These are phyloP conservation scores for Galeopsomyia nigrocyanea DNA, from an alignment of 2,888 invertebrate species.

Conservation along the genomic window DNA sequence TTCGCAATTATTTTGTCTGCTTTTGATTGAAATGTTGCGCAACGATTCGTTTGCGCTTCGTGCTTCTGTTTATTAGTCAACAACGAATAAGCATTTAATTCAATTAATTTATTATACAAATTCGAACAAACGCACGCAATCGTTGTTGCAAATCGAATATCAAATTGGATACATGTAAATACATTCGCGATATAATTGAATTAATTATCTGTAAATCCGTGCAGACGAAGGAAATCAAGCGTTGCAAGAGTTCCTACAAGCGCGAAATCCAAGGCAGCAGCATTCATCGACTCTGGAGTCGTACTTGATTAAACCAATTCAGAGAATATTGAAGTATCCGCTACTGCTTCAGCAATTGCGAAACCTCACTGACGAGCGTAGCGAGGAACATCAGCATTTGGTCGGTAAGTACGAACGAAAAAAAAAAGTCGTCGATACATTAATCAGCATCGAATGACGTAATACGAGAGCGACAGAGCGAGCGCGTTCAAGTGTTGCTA, in stretches of 20 bases:
- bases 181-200: neutral
- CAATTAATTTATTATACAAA: too few species aligned
- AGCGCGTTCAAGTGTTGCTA: neutral
- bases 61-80: neutral
- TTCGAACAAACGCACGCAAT: too few species aligned
- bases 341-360: constrained; percentile 93
- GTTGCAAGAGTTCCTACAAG: constrained; percentile 93
- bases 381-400: constrained; percentile 95
- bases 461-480: neutral
- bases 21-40: too few species aligned
- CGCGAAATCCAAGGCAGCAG: constrained; percentile 96
- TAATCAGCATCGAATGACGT: neutral
- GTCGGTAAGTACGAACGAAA: constrained; percentile 75
- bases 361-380: constrained; percentile 91
- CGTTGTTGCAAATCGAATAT: too few species aligned
- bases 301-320: constrained; percentile 98
- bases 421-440: too few species aligned
- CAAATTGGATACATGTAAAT: too few species aligned
- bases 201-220: neutral
- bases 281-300: constrained; percentile 97
- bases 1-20: neutral
- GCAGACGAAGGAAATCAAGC: constrained; percentile 96
- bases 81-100: constrained; percentile 1
- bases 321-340: constrained; percentile 97
- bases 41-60: too few species aligned